Conservation (phyloP, 2,888 invertebrate genomes). For the Psylliodes chrysocephalus region DNA sequence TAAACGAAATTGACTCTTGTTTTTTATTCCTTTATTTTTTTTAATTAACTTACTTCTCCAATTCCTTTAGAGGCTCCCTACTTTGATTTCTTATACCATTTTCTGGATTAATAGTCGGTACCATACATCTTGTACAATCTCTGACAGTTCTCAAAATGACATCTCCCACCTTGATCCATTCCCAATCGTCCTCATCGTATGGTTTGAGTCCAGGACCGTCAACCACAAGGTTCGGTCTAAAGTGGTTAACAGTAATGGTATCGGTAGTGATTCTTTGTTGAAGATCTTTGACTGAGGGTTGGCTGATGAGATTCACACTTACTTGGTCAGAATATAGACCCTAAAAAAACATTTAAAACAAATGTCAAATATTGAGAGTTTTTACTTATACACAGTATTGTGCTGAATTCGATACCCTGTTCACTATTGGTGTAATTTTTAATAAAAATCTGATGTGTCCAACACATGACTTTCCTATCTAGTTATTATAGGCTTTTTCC, state of each 20-base stretch:
- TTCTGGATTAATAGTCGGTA: conserved; percentile 65
- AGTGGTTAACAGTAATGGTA: conserved; percentile 64
- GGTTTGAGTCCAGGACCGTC: conserved; percentile 61
- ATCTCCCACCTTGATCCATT: conserved; percentile 69
- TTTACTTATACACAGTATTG: not conserved
- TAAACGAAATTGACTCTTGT: not conserved
- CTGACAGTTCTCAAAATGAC: conserved; percentile 67
- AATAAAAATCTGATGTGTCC: no score
- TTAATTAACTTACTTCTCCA: conserved; percentile 63
- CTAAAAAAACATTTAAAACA: conserved; percentile 56
- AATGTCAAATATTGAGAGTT: not conserved
- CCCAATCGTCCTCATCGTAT: conserved; percentile 69
- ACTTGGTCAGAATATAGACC: conserved; percentile 68
- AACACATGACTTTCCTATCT: no score
- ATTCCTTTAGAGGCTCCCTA: conserved; percentile 67
- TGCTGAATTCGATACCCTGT: not conserved
- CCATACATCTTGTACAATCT: conserved; percentile 67
- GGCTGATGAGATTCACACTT: conserved; percentile 67
- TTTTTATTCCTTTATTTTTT: no score
- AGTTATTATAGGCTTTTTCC: no score
- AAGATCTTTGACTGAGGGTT: conserved; percentile 66
- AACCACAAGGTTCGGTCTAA: conserved; percentile 70
- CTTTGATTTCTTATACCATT: conserved; percentile 62
- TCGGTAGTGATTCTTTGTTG: conserved; percentile 63
- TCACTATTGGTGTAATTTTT: not conserved